Evolutionary conservation across 2,797 vertebrate genomes (phyloP).

Genomic region (Bucorvus abyssinicus): DNA sequence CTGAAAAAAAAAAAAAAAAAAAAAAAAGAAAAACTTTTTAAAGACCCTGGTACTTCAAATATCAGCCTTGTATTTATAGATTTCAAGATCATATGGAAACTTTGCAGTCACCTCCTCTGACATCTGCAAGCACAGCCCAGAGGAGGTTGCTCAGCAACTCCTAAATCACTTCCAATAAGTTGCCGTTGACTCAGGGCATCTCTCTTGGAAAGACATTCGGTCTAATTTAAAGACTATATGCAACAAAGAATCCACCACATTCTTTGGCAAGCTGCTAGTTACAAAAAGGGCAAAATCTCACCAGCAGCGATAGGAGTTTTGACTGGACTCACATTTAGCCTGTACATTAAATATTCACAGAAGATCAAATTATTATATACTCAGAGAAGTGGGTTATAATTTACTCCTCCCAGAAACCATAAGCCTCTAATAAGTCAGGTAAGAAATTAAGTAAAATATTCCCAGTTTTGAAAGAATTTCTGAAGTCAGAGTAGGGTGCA

Average conservation of each 20-base stretch:
- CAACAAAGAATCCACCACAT: background rate
- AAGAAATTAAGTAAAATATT: background rate
- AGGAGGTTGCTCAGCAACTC: conserved; percentile 7
- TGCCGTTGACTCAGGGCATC: conserved; percentile 26
- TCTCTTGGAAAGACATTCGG: conserved; percentile 18
- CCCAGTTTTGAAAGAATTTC: background rate
- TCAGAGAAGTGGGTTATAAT: background rate
- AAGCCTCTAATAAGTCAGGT: background rate
- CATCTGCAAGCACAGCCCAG: background rate
- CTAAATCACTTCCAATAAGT: conserved; percentile 30
- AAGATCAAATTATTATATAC: background rate
- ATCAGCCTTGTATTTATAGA: background rate
- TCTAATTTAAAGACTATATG: conserved; percentile 28
- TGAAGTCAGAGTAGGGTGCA: background rate
- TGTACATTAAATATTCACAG: background rate
- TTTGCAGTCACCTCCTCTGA: conserved; percentile 1
- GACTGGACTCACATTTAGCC: background rate
- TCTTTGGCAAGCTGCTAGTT: background rate
- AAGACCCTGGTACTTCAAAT: conserved; percentile 12
- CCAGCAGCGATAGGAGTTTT: background rate
- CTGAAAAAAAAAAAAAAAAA: background rate
- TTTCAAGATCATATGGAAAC: conserved; percentile 42
- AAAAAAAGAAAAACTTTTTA: background rate
- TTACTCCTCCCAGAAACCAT: background rate
- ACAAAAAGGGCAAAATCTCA: background rate